phyloP scores from a whole-genome alignment of 2,888 invertebrate species.

The Alsophila aescularia region DNA sequence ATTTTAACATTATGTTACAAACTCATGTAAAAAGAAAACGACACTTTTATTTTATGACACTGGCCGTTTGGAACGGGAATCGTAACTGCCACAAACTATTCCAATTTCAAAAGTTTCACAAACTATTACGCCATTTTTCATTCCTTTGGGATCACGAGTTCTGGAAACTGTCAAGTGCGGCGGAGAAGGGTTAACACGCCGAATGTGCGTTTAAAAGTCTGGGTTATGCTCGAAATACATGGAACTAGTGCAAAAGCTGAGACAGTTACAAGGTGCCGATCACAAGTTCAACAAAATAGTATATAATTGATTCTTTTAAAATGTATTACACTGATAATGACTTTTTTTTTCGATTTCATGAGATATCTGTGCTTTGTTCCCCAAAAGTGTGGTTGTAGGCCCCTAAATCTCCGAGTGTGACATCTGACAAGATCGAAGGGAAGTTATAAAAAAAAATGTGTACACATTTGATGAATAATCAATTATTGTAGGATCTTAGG shows the following conservation, averaged over 20 bases:
- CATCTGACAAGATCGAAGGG: too few relatives aligned
- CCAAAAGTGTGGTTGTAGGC: too few relatives aligned
- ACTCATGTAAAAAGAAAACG: neutral
- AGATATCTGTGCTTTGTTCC: too few relatives aligned
- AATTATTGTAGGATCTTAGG: too few relatives aligned
- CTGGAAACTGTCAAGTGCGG: conserved; percentile 43
- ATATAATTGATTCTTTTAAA: neutral
- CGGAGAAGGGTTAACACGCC: conserved; percentile 41
- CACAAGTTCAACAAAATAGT: neutral
- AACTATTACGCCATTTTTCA: conserved; percentile 57
- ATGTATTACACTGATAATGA: too few relatives aligned
- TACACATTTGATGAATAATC: too few relatives aligned
- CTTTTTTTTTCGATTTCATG: too few relatives aligned
- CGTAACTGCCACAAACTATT: conserved; percentile 58
- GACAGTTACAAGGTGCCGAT: neutral
- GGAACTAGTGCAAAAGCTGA: neutral
- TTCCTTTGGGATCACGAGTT: conserved; percentile 54
- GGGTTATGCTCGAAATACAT: conserved; percentile 1
- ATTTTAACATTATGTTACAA: too few relatives aligned
- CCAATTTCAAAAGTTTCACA: conserved; percentile 60
- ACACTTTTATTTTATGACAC: conserved; percentile 27
- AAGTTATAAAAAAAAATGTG: too few relatives aligned
- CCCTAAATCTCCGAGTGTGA: too few relatives aligned
- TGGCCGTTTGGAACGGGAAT: conserved; percentile 32
- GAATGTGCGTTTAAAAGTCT: conserved; percentile 28